Percentiles rank a stretch among this genome's conserved stretches.
Conservation (phyloP, 2,888 invertebrate species). For the Ochropleura leucogaster region DNA sequence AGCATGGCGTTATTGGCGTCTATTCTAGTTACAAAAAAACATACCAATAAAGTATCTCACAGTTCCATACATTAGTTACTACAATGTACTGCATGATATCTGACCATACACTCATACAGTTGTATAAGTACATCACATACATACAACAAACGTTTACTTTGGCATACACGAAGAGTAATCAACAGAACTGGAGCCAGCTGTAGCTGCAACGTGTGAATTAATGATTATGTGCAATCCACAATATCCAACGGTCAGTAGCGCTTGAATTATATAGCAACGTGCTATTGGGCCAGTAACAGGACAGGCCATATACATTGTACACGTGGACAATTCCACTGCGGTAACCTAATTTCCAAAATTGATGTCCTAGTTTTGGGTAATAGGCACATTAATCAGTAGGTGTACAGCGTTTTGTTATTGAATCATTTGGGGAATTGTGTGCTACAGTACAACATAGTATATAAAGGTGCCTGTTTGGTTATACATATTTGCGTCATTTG, state of each 20-base stretch:
- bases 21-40: not conserved
- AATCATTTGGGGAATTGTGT: conserved; percentile 31
- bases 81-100: not conserved
- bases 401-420: conserved; percentile 33
- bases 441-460: not conserved
- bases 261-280: conserved; percentile 55
- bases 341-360: conserved; percentile 58
- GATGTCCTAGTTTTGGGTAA: conserved; percentile 52
- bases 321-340: conserved; percentile 40
- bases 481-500: not conserved
- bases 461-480: too few relatives aligned
- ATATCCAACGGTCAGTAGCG: conserved; percentile 66
- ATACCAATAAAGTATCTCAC: not conserved
- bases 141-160: conserved; percentile 52
- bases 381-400: conserved; percentile 34
- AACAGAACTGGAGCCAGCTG: conserved; percentile 55
- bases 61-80: not conserved
- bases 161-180: conserved; percentile 58
- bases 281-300: conserved; percentile 33
- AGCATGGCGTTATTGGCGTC: not conserved
- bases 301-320: conserved; percentile 20
- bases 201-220: conserved; percentile 70
- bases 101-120: not conserved
- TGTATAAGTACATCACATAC: not conserved
- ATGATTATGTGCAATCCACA: conserved; percentile 68